Evolutionary conservation across 2,888 invertebrate genomes (phyloP), one percentile per base, ranked within the genome.

Genomic region (Sesia bembeciformis): DNA sequence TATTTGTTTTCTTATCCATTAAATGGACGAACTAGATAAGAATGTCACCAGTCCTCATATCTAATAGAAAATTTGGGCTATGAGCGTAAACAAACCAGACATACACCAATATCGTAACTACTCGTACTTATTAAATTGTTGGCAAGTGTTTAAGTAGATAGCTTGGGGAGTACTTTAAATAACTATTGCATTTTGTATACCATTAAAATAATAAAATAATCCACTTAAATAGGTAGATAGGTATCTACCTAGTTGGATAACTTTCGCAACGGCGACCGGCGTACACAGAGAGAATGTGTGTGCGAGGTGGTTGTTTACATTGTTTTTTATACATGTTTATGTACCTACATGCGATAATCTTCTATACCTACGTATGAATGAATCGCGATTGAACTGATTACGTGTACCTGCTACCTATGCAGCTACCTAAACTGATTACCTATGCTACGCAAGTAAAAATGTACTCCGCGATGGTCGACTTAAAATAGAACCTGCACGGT

Each of bases 391-490:
- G 68, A 68, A 70, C 60, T 62, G 63, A 68, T 66, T 67, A 63
- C 62, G 62, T 64, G 40, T 40, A 60, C 41, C 8, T 23, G 23
- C 57, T 62, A 23, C 59, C 38, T 63, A 61, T 66, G 64, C 60
- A n/a, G n/a, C n/a, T n/a, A n/a, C n/a, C n/a, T n/a, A n/a, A n/a
- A n/a, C n/a, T n/a, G n/a, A n/a, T n/a, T n/a, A n/a, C n/a, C n/a
- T n/a, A n/a, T n/a, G n/a, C 67, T 63, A 62, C 58, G 23, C 58
- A 70, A 41, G 39, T 77, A 76, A 78, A 84, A 72, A 62, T 60
- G 76, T 70, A 68, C 87, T 66, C 66, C 79, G 88, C 86, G 81
- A 79, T 84, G 87, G 86, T 81, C 83, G 65, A 63, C 64, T 74
- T 58, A 70, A 85, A 84, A 84, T 86, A 86, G 79, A 80, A 68